These are phyloP conservation scores for Nansenia antarctica DNA, from an alignment of 2,113 vertebrate species.

Conservation along the genomic window DNA sequence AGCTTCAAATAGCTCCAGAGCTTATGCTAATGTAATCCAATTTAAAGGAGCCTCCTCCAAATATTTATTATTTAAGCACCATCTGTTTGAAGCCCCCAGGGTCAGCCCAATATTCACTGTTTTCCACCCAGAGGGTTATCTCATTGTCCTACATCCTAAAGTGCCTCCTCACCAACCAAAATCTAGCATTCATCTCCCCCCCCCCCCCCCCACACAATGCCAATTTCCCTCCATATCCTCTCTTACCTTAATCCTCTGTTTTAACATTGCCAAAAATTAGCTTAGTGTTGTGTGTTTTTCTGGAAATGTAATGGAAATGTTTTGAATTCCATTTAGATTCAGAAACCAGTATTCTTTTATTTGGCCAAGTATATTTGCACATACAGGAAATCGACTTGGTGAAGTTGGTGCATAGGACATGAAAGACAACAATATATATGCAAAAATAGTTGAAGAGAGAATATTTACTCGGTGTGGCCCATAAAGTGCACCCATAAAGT, in stretches of 20 bases:
- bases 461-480: too few relatives aligned
- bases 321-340: too few relatives aligned
- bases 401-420: too few relatives aligned
- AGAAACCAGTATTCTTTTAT: too few relatives aligned
- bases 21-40: slow-evolving; percentile 78
- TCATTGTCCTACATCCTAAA: slow-evolving; percentile 52
- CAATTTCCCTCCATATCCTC: not conserved
- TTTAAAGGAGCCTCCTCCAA: slow-evolving; percentile 72
- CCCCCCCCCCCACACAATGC: not conserved
- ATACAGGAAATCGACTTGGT: too few relatives aligned
- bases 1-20: slow-evolving; percentile 71
- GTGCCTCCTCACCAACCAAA: slow-evolving; percentile 12
- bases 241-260: not conserved
- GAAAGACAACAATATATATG: too few relatives aligned
- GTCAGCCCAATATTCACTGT: slow-evolving; percentile 50
- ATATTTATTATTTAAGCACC: slow-evolving; percentile 75
- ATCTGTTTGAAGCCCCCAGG: slow-evolving; percentile 69
- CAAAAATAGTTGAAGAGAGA: too few relatives aligned
- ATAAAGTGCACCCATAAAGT: too few relatives aligned
- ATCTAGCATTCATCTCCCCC: not conserved
- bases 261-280: not conserved
- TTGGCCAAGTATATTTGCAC: too few relatives aligned
- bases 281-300: not conserved
- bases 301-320: too few relatives aligned
- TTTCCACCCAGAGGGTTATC: slow-evolving; percentile 49